Conservation (phyloP, 2,888 invertebrate genomes). For the Conomelus anceps region DNA sequence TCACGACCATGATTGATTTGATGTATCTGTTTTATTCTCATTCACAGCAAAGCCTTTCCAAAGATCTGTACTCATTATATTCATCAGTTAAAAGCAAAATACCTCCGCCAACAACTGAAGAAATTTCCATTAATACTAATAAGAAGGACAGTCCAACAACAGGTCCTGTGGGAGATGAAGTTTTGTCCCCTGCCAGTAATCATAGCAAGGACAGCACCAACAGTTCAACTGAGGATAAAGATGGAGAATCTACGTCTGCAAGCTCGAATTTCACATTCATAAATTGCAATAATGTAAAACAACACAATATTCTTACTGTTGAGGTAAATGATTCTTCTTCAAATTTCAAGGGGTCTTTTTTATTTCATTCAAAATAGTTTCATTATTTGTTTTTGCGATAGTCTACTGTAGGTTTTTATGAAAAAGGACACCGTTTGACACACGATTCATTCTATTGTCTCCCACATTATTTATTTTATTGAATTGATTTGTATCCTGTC, state of each 20-base stretch:
- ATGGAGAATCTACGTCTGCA: constrained; percentile 21
- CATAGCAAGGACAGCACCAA: background rate
- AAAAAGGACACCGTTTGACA: no score
- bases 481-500: no score
- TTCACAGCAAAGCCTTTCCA: constrained; percentile 9
- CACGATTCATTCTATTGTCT: no score
- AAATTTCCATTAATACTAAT: background rate
- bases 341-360: background rate
- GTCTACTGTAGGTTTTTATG: no score
- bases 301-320: constrained; percentile 20
- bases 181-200: background rate
- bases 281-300: constrained; percentile 20
- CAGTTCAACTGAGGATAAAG: background rate
- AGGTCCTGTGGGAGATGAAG: background rate
- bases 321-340: constrained; percentile 17
- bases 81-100: background rate
- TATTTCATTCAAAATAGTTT: background rate
- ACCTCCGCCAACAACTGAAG: background rate
- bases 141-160: background rate
- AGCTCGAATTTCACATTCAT: constrained; percentile 6
- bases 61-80: constrained; percentile 14
- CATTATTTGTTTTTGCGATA: no score
- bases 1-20: background rate
- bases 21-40: no score
- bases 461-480: no score